These are phyloP conservation scores for Urocolius indicus DNA, from an alignment of 2,113 vertebrate species.

Conservation along the genomic window DNA sequence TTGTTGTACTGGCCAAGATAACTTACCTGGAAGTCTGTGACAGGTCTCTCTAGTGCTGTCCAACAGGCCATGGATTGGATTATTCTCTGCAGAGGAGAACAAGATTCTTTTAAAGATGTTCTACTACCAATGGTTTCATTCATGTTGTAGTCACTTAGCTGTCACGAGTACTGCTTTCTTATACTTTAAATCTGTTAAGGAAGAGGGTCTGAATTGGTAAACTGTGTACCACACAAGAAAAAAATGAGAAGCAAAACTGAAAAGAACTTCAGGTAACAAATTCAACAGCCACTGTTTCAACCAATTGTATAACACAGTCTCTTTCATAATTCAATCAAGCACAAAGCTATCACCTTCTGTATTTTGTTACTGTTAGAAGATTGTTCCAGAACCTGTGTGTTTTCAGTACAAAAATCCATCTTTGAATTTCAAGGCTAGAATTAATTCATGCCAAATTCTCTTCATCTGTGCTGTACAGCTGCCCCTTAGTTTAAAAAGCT, in stretches of 20 bases:
- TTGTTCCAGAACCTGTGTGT: not conserved
- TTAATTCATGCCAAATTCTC: constrained; percentile 19
- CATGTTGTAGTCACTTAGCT: not conserved
- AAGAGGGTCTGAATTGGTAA: not conserved
- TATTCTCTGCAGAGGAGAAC: not conserved
- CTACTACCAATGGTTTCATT: not conserved
- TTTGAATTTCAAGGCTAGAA: constrained; percentile 15
- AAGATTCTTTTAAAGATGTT: not conserved
- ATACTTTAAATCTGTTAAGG: not conserved
- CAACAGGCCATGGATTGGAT: not conserved
- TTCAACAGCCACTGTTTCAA: not conserved
- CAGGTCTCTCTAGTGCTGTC: not conserved
- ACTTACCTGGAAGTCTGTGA: not conserved
- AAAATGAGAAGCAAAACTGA: not conserved
- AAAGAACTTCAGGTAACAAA: not conserved
- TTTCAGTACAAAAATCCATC: not conserved
- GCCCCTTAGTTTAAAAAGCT: constrained; percentile 52
- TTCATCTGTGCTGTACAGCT: not conserved
- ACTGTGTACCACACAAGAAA: not conserved
- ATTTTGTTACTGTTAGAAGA: not conserved
- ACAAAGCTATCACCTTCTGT: not conserved
- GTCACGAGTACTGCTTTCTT: not conserved
- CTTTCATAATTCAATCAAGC: not conserved
- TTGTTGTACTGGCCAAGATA: not conserved
- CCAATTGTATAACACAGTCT: not conserved